phyloP scores from a whole-genome alignment of 2,113 vertebrate genomes.

The Xenopus borealis region DNA sequence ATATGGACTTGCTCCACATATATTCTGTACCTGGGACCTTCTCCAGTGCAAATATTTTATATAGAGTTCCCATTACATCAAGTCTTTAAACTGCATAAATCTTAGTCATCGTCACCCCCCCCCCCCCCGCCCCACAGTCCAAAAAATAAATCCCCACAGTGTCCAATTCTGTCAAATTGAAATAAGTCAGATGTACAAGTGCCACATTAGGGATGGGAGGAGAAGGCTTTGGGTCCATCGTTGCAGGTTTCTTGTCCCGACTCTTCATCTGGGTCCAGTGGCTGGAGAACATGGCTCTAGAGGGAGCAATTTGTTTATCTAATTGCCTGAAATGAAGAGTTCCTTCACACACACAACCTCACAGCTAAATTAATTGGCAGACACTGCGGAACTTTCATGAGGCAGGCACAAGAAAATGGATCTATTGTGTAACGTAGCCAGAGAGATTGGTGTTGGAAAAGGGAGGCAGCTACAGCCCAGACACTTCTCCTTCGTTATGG shows the following conservation, averaged over 20 bases:
- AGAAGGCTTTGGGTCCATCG: constrained; percentile 81
- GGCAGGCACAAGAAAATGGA: constrained; percentile 64
- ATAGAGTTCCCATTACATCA: not conserved
- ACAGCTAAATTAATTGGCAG: constrained; percentile 54
- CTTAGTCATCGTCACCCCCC: too few relatives aligned
- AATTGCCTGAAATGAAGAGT: constrained; percentile 48
- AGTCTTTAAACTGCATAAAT: not conserved
- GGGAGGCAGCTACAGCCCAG: constrained; percentile 54
- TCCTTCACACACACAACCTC: constrained; percentile 17
- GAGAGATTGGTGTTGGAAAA: constrained; percentile 56
- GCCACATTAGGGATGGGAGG: constrained; percentile 65
- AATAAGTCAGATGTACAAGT: constrained; percentile 55
- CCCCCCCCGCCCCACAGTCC: too few relatives aligned
- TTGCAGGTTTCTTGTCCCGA: constrained; percentile 44
- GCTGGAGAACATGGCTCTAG: constrained; percentile 52
- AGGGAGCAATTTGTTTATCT: constrained; percentile 66
- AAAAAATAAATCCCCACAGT: too few relatives aligned
- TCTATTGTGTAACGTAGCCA: constrained; percentile 59
- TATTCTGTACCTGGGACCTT: constrained; percentile 2
- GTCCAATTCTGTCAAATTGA: constrained; percentile 51
- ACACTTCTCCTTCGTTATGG: constrained; percentile 55
- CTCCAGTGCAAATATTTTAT: constrained; percentile 45
- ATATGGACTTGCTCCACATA: not conserved
- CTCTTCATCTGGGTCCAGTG: constrained; percentile 52
- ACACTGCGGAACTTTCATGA: constrained; percentile 51